These are phyloP conservation scores for Aspidapion aeneum DNA, from an alignment of 2,888 invertebrate genomes.

Conservation along the genomic window DNA sequence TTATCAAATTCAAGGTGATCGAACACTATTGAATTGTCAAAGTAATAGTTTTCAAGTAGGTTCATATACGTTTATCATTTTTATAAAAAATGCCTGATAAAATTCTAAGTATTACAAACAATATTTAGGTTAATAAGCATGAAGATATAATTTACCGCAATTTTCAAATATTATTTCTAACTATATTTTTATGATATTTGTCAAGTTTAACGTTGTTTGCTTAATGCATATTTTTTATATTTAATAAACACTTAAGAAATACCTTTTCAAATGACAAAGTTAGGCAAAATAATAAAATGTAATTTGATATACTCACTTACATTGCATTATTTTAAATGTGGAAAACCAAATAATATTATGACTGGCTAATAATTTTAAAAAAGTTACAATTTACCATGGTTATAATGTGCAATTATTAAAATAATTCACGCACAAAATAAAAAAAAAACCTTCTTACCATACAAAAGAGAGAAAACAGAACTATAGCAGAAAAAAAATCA, in stretches of 20 bases:
- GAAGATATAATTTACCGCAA: not conserved
- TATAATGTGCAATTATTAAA: not conserved
- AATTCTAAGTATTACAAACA: not conserved
- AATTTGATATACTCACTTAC: too few species aligned
- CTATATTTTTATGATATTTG: not conserved
- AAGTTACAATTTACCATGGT: not conserved
- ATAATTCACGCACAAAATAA: too few species aligned
- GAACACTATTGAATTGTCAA: too few species aligned
- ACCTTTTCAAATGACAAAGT: too few species aligned
- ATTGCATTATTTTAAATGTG: not conserved
- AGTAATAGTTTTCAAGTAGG: too few species aligned
- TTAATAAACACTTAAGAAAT: not conserved
- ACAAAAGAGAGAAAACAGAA: too few species aligned
- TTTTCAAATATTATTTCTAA: not conserved
- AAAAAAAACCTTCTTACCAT: too few species aligned
- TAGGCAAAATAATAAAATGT: too few species aligned
- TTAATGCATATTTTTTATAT: not conserved
- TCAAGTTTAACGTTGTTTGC: not conserved
- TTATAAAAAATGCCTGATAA: too few species aligned
- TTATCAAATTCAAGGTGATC: not conserved
- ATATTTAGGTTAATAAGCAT: not conserved
- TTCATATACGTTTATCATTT: too few species aligned
- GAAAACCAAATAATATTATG: not conserved
- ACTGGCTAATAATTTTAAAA: not conserved
- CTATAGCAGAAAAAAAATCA: too few species aligned